Conservation (phyloP, 1,140 invertebrate species). For the Hyphantria cunea region DNA sequence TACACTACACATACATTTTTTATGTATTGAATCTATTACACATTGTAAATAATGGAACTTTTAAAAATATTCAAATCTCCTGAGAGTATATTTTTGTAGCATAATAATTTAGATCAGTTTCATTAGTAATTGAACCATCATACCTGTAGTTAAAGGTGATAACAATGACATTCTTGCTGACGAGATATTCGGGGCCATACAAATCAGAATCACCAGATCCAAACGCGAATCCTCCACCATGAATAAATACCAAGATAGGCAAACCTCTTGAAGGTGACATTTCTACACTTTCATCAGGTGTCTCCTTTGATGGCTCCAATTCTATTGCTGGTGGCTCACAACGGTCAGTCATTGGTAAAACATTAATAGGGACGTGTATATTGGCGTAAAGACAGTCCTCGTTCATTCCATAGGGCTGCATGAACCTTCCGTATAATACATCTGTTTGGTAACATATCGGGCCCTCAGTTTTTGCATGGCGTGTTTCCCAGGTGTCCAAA, state of each 20-base stretch:
- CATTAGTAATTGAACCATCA: background rate
- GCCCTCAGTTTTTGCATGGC: constrained; percentile 81
- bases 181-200: constrained; percentile 85
- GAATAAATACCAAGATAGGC: constrained; percentile 86
- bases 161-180: constrained; percentile 85
- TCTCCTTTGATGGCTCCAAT: constrained; percentile 28
- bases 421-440: constrained; percentile 49
- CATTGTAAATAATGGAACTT: too few species aligned
- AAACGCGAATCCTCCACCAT: constrained; percentile 87
- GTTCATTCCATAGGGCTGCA: constrained; percentile 44
- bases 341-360: constrained; percentile 25
- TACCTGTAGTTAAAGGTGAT: constrained; percentile 86
- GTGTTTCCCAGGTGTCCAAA: constrained; percentile 80
- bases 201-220: constrained; percentile 82
- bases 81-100: background rate
- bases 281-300: background rate
- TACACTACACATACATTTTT: too few species aligned
- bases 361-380: constrained; percentile 55
- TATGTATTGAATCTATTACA: too few species aligned
- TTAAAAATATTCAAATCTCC: too few species aligned
- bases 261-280: constrained; percentile 62
- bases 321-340: background rate
- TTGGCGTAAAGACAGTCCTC: constrained; percentile 67
- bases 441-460: constrained; percentile 78
- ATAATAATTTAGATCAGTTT: background rate